Conservation (phyloP, 2,888 invertebrate genomes). For the Tenodera sinensis region DNA sequence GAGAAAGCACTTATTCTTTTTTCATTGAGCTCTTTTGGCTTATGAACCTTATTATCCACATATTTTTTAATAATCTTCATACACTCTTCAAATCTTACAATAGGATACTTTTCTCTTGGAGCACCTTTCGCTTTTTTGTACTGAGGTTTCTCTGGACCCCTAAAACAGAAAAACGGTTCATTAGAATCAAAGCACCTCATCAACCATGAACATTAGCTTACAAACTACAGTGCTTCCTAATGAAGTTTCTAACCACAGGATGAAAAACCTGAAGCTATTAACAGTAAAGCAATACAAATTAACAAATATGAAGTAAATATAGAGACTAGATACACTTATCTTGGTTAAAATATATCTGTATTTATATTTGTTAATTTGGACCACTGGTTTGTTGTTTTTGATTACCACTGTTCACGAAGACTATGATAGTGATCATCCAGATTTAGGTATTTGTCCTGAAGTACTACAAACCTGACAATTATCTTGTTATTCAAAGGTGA, state of each 20-base stretch:
- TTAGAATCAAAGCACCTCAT: neutral
- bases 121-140: conserved; percentile 43
- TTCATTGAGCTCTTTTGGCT: conserved; percentile 54
- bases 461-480: too few species aligned
- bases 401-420: neutral
- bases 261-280: too few species aligned
- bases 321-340: too few species aligned
- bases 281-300: too few species aligned
- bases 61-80: conserved; percentile 55
- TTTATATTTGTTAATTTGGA: too few species aligned
- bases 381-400: neutral
- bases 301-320: too few species aligned
- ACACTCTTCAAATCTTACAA: conserved; percentile 60
- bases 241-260: neutral
- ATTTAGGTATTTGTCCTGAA: too few species aligned
- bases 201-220: neutral
- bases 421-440: too few species aligned
- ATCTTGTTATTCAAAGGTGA: too few species aligned
- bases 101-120: conserved; percentile 59
- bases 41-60: conserved; percentile 51
- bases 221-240: neutral
- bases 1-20: conserved; percentile 80
- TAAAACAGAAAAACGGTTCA: conserved; percentile 32
- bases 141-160: conserved; percentile 43
- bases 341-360: too few species aligned